Evolutionary conservation across 2,113 vertebrate genomes (phyloP).

Genomic region (Serinus canaria): DNA sequence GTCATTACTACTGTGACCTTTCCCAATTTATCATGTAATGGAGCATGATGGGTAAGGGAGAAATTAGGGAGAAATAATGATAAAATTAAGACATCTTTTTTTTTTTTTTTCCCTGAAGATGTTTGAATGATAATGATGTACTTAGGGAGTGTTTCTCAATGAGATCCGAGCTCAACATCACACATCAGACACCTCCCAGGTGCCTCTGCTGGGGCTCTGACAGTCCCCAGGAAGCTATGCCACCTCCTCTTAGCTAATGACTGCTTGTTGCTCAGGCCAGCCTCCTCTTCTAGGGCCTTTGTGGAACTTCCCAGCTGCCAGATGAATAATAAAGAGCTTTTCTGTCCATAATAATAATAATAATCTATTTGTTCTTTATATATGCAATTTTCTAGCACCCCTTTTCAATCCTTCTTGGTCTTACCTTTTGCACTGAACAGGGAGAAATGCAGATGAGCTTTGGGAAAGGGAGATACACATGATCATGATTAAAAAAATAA

Average conservation of each 20-base stretch:
- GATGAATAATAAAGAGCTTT: background rate
- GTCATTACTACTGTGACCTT: background rate
- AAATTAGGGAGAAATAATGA: background rate
- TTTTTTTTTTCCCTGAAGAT: background rate
- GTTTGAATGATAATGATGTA: background rate
- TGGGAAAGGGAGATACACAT: background rate
- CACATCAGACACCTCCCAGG: background rate
- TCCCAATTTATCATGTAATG: background rate
- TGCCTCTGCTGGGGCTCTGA: background rate
- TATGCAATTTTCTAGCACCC: background rate
- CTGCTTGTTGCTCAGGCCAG: background rate
- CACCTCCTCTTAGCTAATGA: background rate
- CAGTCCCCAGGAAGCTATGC: fast-evolving
- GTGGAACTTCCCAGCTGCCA: background rate
- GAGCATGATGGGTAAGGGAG: background rate
- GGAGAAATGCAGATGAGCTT: background rate
- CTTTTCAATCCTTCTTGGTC: background rate
- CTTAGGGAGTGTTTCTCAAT: background rate
- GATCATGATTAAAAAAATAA: background rate
- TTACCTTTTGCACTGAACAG: background rate
- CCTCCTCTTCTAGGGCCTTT: background rate
- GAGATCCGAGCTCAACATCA: background rate
- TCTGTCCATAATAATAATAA: background rate
- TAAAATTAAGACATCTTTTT: background rate
- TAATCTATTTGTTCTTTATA: background rate